Percentiles rank a stretch among this genome's conserved stretches.
Evolutionary conservation across 2,888 invertebrate genomes (phyloP).

Genomic region (Drosophila setosimentum): DNA sequence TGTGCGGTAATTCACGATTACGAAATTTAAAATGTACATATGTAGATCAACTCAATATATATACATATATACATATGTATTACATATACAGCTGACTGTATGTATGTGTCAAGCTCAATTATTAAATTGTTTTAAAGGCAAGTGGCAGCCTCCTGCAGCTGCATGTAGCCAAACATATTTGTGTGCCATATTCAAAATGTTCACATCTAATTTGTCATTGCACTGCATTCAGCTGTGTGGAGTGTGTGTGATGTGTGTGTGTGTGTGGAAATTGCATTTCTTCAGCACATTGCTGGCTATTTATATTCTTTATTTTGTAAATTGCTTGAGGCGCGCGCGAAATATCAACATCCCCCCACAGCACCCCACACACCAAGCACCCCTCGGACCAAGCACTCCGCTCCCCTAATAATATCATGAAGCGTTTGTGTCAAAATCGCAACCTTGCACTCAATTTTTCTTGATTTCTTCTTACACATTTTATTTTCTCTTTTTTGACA

Average conservation of each 20-base stretch:
- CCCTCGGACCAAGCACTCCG: no score
- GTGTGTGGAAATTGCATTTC: slow-evolving; percentile 50
- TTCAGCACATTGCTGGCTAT: slow-evolving; percentile 66
- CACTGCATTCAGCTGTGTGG: not conserved
- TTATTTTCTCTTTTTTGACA: slow-evolving; percentile 17
- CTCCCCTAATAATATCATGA: slow-evolving; percentile 11
- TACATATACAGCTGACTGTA: not conserved
- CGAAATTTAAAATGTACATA: slow-evolving; percentile 66
- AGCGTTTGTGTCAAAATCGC: slow-evolving; percentile 71
- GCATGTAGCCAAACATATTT: not conserved
- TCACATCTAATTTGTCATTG: slow-evolving; percentile 22
- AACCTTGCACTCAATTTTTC: slow-evolving; percentile 73
- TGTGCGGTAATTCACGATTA: slow-evolving; percentile 75
- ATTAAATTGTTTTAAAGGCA: slow-evolving; percentile 45
- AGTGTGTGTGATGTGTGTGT: slow-evolving; percentile 1
- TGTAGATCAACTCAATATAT: slow-evolving; percentile 42
- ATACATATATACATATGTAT: not conserved
- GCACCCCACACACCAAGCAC: no score
- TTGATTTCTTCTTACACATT: slow-evolving; percentile 20
- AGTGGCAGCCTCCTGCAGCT: slow-evolving; percentile 35
- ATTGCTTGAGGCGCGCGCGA: slow-evolving; percentile 45
- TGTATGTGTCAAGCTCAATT: slow-evolving; percentile 72
- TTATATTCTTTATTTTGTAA: slow-evolving; percentile 67
- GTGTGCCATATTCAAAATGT: slow-evolving; percentile 29
- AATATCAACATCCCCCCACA: slow-evolving; percentile 3